phyloP scores from a whole-genome alignment of 2,888 invertebrate genomes.

The Diarsia rubi region DNA sequence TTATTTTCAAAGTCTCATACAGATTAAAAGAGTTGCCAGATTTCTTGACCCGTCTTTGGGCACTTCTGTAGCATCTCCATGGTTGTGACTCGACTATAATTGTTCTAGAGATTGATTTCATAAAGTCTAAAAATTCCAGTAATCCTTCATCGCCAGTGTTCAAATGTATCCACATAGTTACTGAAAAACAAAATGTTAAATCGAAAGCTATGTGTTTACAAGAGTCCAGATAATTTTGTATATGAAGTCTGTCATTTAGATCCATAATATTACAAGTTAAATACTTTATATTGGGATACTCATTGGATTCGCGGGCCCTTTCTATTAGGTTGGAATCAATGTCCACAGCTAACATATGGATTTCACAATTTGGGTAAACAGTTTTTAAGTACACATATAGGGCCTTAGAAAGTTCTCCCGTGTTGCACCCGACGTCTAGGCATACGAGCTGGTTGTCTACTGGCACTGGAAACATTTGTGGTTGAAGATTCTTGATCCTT shows the following conservation, averaged over 20 bases:
- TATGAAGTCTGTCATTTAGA: constrained; percentile 73
- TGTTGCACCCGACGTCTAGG: constrained; percentile 95
- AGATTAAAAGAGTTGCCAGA: constrained; percentile 91
- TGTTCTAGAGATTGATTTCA: constrained; percentile 89
- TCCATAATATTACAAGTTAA: constrained; percentile 92
- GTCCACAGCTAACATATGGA: constrained; percentile 93
- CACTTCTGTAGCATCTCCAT: constrained; percentile 96
- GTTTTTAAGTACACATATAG: constrained; percentile 89
- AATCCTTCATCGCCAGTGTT: constrained; percentile 95
- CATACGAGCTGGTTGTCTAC: constrained; percentile 82
- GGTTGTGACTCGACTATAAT: constrained; percentile 95
- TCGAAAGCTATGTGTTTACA: constrained; percentile 90
- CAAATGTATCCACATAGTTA: constrained; percentile 97
- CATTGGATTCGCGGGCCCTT: constrained; percentile 91
- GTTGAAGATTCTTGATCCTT: constrained; percentile 91
- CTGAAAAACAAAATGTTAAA: constrained; percentile 94
- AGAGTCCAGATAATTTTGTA: constrained; percentile 87
- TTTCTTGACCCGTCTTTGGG: constrained; percentile 93
- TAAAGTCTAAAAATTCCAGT: constrained; percentile 90
- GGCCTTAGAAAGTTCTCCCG: constrained; percentile 93
- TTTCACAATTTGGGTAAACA: constrained; percentile 78
- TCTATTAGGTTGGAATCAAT: constrained; percentile 93
- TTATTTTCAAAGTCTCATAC: constrained; percentile 91
- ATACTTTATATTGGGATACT: constrained; percentile 88
- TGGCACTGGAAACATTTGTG: constrained; percentile 79